Evolutionary conservation across 2,888 invertebrate species (phyloP), one percentile per base, ranked within the genome.

Genomic region (Andrena trimmerana): DNA sequence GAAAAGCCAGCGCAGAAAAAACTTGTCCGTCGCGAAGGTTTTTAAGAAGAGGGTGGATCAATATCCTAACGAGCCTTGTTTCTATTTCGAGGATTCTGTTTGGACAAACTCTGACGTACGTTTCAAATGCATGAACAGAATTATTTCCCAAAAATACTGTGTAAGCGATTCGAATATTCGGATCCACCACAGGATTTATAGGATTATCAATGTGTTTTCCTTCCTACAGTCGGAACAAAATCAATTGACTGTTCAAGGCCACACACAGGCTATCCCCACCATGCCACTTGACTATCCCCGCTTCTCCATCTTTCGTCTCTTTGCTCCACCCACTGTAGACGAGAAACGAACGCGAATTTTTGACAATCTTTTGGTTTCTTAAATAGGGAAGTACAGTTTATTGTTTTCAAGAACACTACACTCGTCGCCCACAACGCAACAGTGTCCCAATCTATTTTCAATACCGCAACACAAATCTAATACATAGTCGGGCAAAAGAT

Each of bases 101-200:
- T 97, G 97, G 96, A 97, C 96, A 2, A 97, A 96, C 91, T 94
- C 95, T 89, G 95, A 97, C 92, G 96, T 96, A 88, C 91, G 93
- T 92, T 52, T 8, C 16, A 59, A 48, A 50, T 0, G 4, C 16
- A 42, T 7, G 7, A 31, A 16, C 8, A 8, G 6, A 5, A 27
- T 31, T 20, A 1, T 60, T 31, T 7, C 27, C 6, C 5, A 8
- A 5, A 8, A 10, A 10, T 2, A 63, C 2, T 20, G 20, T 20
- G 8, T 20, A 36, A 57, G 20, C 20, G 8, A 57, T 57, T 24
- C 54, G 24, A 20, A 57, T 57, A 8, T 24, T 57, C 10, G 20
- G 27, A 27, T 8, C 54, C 20, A 54, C 10, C 13, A 42, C 27
- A 8, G 3, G 3, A 27, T 10, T 57, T 57, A 57, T 3, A 57